Conservation (phyloP, 2,888 invertebrate species). For the Drosophila aldrichi region DNA sequence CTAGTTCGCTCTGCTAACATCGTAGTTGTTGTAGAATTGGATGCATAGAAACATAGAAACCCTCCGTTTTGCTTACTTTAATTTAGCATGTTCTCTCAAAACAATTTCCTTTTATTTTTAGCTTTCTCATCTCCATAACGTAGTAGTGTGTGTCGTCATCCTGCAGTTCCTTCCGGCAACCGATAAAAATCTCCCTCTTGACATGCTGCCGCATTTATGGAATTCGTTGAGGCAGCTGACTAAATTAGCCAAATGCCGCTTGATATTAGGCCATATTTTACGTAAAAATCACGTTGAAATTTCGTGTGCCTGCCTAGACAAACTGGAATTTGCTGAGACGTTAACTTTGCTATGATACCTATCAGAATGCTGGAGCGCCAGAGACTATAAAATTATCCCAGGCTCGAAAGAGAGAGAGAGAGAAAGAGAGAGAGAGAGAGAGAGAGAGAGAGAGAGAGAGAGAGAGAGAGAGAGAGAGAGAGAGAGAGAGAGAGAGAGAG, state of each 20-base stretch:
- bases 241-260: constrained; percentile 69
- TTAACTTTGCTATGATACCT: constrained; percentile 61
- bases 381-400: constrained; percentile 64
- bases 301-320: constrained; percentile 38
- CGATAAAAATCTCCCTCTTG: constrained; percentile 32
- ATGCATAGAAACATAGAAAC: neutral
- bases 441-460: neutral
- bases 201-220: constrained; percentile 4
- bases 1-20: neutral
- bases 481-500: neutral
- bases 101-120: neutral
- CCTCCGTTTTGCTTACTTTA: neutral
- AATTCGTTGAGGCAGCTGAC: constrained; percentile 33
- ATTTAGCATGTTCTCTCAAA: neutral
- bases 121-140: neutral
- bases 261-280: constrained; percentile 63
- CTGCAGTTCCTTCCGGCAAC: too few species aligned
- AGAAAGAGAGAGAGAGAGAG: neutral
- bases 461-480: neutral
- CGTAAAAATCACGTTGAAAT: constrained; percentile 58
- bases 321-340: constrained; percentile 53
- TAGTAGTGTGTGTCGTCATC: neutral
- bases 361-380: constrained; percentile 38
- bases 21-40: neutral
- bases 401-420: constrained; percentile 1